A percentile compares a stretch with the other conserved stretches of the same genome.
Evolutionary conservation across 2,888 invertebrate genomes (phyloP).

Genomic region (Andrena bicolor): DNA sequence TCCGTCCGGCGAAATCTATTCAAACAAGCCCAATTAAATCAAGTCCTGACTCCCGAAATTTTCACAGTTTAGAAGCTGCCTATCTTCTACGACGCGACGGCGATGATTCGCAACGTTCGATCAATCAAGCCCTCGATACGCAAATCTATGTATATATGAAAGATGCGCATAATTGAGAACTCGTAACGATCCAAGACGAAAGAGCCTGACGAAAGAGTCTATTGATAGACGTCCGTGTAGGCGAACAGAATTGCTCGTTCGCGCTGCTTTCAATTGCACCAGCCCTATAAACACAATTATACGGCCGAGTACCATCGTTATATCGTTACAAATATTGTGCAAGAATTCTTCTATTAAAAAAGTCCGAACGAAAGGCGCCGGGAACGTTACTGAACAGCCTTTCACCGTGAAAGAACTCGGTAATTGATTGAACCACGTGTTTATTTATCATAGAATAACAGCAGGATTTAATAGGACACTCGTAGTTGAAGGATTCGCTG

Average conservation of each 20-base stretch:
- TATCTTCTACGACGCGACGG: neutral
- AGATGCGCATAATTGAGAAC: slow-evolving; percentile 71
- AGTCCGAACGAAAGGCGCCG: neutral
- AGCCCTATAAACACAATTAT: neutral
- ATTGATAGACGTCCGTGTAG: slow-evolving; percentile 78
- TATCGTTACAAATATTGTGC: neutral
- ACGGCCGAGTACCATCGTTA: neutral
- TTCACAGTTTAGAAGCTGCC: neutral
- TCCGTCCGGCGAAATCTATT: no score
- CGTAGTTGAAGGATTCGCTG: neutral
- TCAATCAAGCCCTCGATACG: slow-evolving; percentile 2
- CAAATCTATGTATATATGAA: slow-evolving; percentile 9
- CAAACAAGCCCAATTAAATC: neutral
- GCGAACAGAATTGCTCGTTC: slow-evolving; percentile 70
- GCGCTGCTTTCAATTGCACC: slow-evolving; percentile 49
- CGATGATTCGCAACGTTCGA: neutral
- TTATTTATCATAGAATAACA: slow-evolving; percentile 5
- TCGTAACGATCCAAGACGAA: slow-evolving; percentile 74
- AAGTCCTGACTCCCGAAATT: neutral
- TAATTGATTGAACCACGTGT: neutral
- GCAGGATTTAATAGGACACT: neutral
- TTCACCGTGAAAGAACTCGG: neutral
- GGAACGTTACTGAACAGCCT: neutral
- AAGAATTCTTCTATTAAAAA: neutral
- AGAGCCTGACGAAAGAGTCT: slow-evolving; percentile 77